Conservation (phyloP, 2,113 vertebrate species). For the Daphoenositta chrysoptera region DNA sequence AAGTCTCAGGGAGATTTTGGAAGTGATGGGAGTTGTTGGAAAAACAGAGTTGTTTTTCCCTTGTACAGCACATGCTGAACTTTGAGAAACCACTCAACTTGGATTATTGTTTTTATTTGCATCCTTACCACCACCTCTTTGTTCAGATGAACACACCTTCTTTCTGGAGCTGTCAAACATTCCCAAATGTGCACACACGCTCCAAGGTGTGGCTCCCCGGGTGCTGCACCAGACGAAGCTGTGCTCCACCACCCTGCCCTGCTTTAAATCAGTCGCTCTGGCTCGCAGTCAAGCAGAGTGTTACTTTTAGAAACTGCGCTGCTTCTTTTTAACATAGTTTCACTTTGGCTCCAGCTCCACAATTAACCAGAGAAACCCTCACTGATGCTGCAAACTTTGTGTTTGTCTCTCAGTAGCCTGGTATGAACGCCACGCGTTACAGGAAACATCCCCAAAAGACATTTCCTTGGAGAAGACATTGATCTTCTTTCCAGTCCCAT, state of each 20-base stretch:
- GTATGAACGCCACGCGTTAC: not conserved
- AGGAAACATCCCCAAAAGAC: not conserved
- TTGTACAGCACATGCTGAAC: not conserved
- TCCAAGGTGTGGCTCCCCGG: not conserved
- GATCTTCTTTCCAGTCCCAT: not conserved
- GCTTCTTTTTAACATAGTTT: slow-evolving; percentile 17
- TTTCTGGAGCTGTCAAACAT: not conserved
- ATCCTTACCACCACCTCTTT: not conserved
- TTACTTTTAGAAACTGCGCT: slow-evolving; percentile 34
- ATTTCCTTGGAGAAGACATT: slow-evolving; percentile 18
- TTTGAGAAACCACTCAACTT: not conserved
- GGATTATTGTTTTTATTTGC: not conserved
- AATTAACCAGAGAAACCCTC: not conserved
- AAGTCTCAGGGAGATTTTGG: not conserved
- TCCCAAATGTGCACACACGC: not conserved
- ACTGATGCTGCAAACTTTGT: not conserved
- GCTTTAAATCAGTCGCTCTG: slow-evolving; percentile 36
- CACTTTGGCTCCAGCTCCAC: slow-evolving; percentile 1
- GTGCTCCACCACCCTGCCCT: not conserved
- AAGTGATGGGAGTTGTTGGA: too few species aligned
- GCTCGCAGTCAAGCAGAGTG: slow-evolving; percentile 8
- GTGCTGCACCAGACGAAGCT: not conserved
- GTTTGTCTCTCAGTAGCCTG: not conserved
- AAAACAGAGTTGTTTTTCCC: not conserved
- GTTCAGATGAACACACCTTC: not conserved